Base-by-base conservation (phyloP, 2,888 invertebrate genomes). In the Thyatira batis region DNA sequence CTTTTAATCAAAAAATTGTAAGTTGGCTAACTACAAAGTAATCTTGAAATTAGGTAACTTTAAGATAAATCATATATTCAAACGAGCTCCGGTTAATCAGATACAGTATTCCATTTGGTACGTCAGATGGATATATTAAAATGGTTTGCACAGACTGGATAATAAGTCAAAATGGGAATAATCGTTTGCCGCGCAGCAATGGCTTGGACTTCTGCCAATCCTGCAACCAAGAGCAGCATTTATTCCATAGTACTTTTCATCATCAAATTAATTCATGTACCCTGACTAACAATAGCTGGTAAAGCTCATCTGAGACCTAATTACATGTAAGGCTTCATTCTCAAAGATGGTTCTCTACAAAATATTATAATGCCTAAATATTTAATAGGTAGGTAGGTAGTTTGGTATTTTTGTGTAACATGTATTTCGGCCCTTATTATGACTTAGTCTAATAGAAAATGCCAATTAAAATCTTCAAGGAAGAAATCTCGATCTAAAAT, bases 201-300 rank as follows among this genome's bases (percentile, higher is more conserved):
- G 50, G 49, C 45, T 69, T 86, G 86, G 87, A 84, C 25, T 53
- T 20, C 48, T 52, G 82, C 87, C 85, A 84, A 63, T 53, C 65
- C 76, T 81, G 75, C 77, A 75, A 61, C 69, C 73, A 71, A 80
- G 67, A 68, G 62, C 55, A 51, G 70, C 74, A 23, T 77, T 76
- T 69, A 75, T 78, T 78, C 74, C 78, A 72, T 75, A 74, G 73
- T 73, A 71, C 70, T 74, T 72, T 60, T 73, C 69, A 76, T 75
- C 67, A 73, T 69, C 57, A 71, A 65, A 64, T 65, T 76, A 76
- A 65, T 53, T 52, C 45, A 50, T 53, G 39, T 30, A 30, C 9
- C 9, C 2, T 30, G 11, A 9, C 2, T 30, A 30, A 30, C 30
- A 11, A 11, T 11, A 30, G 11, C 10, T 30, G 11, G 30, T 30